phyloP scores from a whole-genome alignment of 2,888 invertebrate genomes.

The Sphaeridia pumilis region DNA sequence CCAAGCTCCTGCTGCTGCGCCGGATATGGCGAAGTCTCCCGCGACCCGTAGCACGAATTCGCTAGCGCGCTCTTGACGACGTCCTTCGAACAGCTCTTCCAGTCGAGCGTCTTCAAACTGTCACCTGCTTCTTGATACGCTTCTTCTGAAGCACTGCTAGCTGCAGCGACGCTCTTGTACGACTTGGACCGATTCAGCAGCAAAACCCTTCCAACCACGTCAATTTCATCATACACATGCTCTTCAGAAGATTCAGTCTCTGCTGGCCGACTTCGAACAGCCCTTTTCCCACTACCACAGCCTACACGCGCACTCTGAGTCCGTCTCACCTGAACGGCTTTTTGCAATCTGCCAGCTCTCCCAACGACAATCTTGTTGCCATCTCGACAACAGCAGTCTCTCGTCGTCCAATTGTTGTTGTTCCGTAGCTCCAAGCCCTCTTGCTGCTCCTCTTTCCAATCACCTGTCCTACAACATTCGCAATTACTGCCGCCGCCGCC shows the following conservation, averaged over 20 bases:
- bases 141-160: too few species aligned
- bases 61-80: neutral
- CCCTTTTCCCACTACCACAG: constrained; percentile 9
- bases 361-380: neutral
- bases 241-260: neutral
- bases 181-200: too few species aligned
- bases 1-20: too few species aligned
- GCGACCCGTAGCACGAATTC: constrained; percentile 9
- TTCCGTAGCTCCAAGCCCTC: constrained; percentile 10
- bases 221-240: constrained; percentile 1
- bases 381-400: neutral
- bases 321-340: constrained; percentile 33
- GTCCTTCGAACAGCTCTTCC: neutral
- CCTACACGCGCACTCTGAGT: constrained; percentile 29
- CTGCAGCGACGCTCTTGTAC: too few species aligned
- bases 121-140: constrained; percentile 3
- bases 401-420: too few species aligned
- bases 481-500: neutral
- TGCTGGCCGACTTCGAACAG: neutral
- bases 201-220: too few species aligned
- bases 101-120: neutral
- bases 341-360: constrained; percentile 1
- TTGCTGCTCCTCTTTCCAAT: neutral
- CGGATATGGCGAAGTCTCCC: constrained; percentile 14
- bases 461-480: neutral